Evolutionary conservation across 2,113 vertebrate species (phyloP), one percentile per base, ranked within the genome.

Genomic region (Sphaerodactylus townsendi): DNA sequence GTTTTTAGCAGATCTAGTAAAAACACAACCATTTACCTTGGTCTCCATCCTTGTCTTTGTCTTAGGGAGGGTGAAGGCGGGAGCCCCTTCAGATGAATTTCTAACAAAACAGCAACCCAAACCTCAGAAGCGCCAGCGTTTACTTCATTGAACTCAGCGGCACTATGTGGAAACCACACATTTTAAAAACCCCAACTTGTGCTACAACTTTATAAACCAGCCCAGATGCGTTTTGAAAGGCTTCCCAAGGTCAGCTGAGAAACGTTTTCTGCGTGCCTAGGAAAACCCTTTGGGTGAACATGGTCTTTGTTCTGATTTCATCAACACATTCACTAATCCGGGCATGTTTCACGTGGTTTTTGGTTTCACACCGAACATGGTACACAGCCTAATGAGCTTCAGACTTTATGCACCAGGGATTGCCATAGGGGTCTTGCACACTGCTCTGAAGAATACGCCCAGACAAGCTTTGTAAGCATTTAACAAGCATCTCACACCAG

Each of bases 261-360:
- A 50, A 23, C 46, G 19, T 17, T 53, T 68, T 41, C 48, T 56
- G 64, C 73, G 76, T 65, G 64, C 30, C 41, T 35, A 66, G 35
- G 62, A 66, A 66, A 83, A 48, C 73, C 41, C 59, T 56, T 41
- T 77, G 64, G 82, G 69, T 70, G 46, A 84, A 77, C 37, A 59
- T 48, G 23, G 28, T 70, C 82, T 69, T 84, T 84, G 82, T 77
- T 77, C 65, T 56, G 74, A 70, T 56, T 84, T 84, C 70, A 44
- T 66, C 77, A 77, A 74, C 64, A 7, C 35, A 44, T 77, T 77
- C 46, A 39, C 73, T 28, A 37, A 83, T 35, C n/a, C 46, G 50
- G 46, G 46, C 64, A 56, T 77, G 33, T 35, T 56, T 77, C 64
- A 77, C 46, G 25, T 77, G 62, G 73, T 83, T 77, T 83, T 62